Percentiles rank a stretch among this genome's conserved stretches.
Evolutionary conservation across 1,140 invertebrate genomes (phyloP).

Genomic region (Bombus terrestris): DNA sequence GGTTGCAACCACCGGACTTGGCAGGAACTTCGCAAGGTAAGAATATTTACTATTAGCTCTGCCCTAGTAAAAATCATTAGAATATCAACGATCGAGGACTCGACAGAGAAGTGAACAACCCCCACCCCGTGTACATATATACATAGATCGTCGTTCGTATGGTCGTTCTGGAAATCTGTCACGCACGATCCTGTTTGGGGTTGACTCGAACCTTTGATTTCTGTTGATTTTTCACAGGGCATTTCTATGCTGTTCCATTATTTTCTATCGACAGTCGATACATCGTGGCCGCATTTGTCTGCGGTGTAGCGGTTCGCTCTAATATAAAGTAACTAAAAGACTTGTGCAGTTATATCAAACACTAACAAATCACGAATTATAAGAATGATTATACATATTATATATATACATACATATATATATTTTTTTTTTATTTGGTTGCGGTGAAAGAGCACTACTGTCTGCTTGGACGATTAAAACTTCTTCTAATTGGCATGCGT

Average conservation of each 20-base stretch:
- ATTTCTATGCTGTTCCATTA: constrained; percentile 76
- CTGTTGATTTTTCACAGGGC: constrained; percentile 75
- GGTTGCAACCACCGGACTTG: constrained; percentile 87
- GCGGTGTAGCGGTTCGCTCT: constrained; percentile 69
- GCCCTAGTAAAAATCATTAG: constrained; percentile 74
- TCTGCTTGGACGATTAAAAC: constrained; percentile 81
- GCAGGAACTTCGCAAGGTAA: constrained; percentile 94
- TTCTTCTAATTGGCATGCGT: constrained; percentile 83
- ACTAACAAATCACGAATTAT: constrained; percentile 77
- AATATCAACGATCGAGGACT: constrained; percentile 55
- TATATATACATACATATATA: constrained; percentile 22
- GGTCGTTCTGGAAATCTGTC: not conserved
- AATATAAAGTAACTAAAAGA: constrained; percentile 71
- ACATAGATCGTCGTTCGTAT: not conserved
- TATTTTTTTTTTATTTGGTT: constrained; percentile 73
- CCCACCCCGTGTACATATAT: not conserved
- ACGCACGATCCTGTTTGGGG: not conserved
- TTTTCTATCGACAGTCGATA: constrained; percentile 70
- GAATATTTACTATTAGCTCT: constrained; percentile 77
- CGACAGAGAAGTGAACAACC: constrained; percentile 16
- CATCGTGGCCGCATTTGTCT: constrained; percentile 62
- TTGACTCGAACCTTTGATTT: constrained; percentile 47
- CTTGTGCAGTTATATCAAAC: constrained; percentile 83
- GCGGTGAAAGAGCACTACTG: constrained; percentile 82
- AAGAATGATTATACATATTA: constrained; percentile 57